A percentile compares a stretch with the other conserved stretches of the same genome.
phyloP scores from a whole-genome alignment of 2,113 vertebrate genomes.

The Lutjanus erythropterus region DNA sequence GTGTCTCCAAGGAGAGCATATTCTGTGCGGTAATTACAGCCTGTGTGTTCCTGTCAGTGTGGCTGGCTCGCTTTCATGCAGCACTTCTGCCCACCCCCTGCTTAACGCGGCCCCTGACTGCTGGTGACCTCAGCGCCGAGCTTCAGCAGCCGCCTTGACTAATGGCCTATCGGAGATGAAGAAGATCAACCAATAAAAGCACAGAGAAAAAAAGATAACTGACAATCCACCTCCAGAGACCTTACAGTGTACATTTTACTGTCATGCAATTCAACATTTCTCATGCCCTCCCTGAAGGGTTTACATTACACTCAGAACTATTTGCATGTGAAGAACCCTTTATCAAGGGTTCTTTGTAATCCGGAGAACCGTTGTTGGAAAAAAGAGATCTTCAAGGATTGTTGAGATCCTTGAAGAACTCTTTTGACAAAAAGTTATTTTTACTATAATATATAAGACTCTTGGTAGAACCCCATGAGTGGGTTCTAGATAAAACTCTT shows the following conservation, averaged over 20 bases:
- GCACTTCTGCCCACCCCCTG: conserved; percentile 53
- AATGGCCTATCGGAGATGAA: conserved; percentile 66
- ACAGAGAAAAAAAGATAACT: conserved; percentile 5
- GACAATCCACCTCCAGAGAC: conserved; percentile 12
- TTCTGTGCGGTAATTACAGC: conserved; percentile 69
- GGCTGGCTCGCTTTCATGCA: conserved; percentile 45
- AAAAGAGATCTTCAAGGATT: too few species aligned
- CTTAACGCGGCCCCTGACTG: conserved; percentile 56
- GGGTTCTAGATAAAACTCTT: too few species aligned
- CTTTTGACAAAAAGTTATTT: too few species aligned
- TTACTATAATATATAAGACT: too few species aligned
- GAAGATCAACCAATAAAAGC: conserved; percentile 9
- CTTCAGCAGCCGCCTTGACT: conserved; percentile 55
- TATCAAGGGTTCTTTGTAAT: too few species aligned
- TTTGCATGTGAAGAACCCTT: too few species aligned
- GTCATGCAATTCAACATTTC: neutral
- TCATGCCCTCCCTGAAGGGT: too few species aligned
- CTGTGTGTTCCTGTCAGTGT: conserved; percentile 64
- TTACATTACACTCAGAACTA: too few species aligned
- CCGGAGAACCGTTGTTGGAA: too few species aligned
- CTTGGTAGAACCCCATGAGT: too few species aligned
- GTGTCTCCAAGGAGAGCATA: conserved; percentile 36
- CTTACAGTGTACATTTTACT: neutral
- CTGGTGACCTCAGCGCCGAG: conserved; percentile 36
- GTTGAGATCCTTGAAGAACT: too few species aligned